Evolutionary conservation across 2,888 invertebrate genomes (phyloP).

Genomic region (Gandaritis pyraliata): DNA sequence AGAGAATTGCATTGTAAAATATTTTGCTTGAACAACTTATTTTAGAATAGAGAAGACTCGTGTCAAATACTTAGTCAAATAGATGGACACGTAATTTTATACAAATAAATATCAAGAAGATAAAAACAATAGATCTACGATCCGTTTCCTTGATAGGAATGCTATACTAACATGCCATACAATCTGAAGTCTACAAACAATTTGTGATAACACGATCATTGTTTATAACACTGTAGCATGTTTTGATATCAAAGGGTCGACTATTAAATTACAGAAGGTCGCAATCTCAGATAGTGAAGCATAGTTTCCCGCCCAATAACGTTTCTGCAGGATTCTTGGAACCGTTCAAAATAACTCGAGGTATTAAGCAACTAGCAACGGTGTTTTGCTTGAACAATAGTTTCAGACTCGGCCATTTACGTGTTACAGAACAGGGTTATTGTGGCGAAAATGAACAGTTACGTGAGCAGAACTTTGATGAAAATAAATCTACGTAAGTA

Average conservation of each 20-base stretch:
- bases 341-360: constrained; percentile 13
- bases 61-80: too few species aligned
- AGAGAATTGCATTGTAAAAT: neutral
- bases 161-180: too few species aligned
- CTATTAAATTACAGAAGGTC: constrained; percentile 47
- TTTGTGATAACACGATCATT: constrained; percentile 47
- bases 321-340: constrained; percentile 11
- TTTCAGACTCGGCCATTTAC: neutral
- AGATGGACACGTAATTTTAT: neutral
- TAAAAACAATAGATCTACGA: too few species aligned
- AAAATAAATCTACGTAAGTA: too few species aligned
- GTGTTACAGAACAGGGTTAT: neutral
- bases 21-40: too few species aligned
- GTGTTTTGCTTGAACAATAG: neutral
- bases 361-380: constrained; percentile 4
- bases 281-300: constrained; percentile 42
- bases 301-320: constrained; percentile 24
- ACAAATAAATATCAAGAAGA: neutral
- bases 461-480: too few species aligned
- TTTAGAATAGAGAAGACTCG: too few species aligned
- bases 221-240: constrained; percentile 35
- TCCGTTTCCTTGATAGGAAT: too few species aligned
- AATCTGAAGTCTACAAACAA: constrained; percentile 33
- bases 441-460: too few species aligned
- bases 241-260: constrained; percentile 34